These are phyloP conservation scores for Piliocolobus tephrosceles DNA, from an alignment of 2,113 vertebrate species.

Conservation along the genomic window DNA sequence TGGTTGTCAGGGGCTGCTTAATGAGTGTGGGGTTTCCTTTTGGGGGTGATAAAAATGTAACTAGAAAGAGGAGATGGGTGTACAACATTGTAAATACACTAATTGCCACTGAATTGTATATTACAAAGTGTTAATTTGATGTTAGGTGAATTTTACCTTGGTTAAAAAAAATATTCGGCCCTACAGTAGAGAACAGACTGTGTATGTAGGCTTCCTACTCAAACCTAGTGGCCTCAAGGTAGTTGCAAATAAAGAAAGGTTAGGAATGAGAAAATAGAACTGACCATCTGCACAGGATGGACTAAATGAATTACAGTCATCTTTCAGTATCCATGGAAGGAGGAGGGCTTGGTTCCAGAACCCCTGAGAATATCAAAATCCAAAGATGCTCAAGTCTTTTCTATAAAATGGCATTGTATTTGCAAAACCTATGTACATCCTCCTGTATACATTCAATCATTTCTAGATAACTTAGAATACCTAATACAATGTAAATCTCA, in stretches of 20 bases:
- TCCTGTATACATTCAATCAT: neutral
- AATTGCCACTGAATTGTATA: neutral
- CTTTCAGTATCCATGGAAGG: neutral
- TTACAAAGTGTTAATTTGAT: neutral
- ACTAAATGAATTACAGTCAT: neutral
- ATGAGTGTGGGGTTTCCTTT: neutral
- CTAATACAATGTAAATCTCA: neutral
- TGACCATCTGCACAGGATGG: neutral
- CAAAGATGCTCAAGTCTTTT: neutral
- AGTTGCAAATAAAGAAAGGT: neutral
- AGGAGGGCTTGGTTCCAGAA: neutral
- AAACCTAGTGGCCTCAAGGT: neutral
- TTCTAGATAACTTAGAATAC: neutral
- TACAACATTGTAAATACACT: neutral
- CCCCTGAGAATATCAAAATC: neutral
- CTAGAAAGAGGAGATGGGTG: neutral
- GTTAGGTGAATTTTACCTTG: neutral
- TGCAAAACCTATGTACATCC: neutral
- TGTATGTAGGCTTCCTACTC: neutral
- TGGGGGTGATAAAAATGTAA: neutral
- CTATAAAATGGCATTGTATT: neutral
- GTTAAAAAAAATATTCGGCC: neutral
- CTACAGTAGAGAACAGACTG: neutral
- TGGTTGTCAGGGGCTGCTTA: neutral
- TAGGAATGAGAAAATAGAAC: neutral